Evolutionary conservation across 2,797 vertebrate species (phyloP).

Genomic region (Enoplosus armatus): DNA sequence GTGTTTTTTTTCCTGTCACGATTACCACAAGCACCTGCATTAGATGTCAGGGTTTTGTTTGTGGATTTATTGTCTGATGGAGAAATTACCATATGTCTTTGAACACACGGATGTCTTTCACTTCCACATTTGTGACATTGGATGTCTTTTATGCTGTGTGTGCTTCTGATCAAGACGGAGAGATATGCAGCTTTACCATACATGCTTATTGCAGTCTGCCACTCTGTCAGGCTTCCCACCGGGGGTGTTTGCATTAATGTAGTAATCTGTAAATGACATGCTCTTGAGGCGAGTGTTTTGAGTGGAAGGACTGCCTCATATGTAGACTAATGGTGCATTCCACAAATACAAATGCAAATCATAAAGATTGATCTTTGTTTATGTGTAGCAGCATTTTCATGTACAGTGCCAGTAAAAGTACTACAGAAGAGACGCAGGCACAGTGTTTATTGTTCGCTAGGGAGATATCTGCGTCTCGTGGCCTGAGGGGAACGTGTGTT

Average conservation of each 20-base stretch:
- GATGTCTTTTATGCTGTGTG: background rate
- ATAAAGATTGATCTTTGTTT: slow-evolving; percentile 18
- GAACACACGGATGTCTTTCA: slow-evolving; percentile 2
- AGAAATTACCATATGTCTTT: slow-evolving; percentile 9
- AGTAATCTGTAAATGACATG: slow-evolving; percentile 56
- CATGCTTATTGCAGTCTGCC: slow-evolving; percentile 25
- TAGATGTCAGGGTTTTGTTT: slow-evolving; percentile 33
- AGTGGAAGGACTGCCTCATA: slow-evolving; percentile 41
- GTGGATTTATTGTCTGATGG: slow-evolving; percentile 37
- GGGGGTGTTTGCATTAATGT: slow-evolving; percentile 55
- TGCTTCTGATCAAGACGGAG: background rate
- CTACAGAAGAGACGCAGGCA: background rate
- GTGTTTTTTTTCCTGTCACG: slow-evolving; percentile 23
- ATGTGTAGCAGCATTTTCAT: slow-evolving; percentile 7
- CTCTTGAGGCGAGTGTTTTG: slow-evolving; percentile 45
- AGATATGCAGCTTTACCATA: slow-evolving; percentile 5
- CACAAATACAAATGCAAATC: slow-evolving; percentile 35
- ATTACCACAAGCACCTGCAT: slow-evolving; percentile 62
- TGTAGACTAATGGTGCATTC: slow-evolving; percentile 17
- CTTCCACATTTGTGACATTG: background rate
- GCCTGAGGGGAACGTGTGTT: background rate
- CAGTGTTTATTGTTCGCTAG: background rate
- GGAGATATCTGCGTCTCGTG: slow-evolving; percentile 14
- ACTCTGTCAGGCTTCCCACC: slow-evolving; percentile 24
- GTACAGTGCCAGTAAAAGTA: background rate